Percentiles rank a stretch among this genome's conserved stretches.
phyloP scores from a whole-genome alignment of 2,797 vertebrate species.

The Hirundo rustica region DNA sequence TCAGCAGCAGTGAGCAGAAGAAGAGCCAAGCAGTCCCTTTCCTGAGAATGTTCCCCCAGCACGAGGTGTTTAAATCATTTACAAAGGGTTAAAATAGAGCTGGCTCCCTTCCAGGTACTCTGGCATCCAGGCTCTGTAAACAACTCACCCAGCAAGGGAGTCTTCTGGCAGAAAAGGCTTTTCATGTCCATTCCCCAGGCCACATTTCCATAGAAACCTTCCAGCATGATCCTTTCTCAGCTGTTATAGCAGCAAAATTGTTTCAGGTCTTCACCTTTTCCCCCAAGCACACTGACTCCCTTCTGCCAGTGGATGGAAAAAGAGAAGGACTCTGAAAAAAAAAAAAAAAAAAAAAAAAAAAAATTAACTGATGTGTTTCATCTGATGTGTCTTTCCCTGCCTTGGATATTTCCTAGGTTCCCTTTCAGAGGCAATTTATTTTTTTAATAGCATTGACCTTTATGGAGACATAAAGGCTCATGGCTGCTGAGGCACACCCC shows the following conservation, averaged over 20 bases:
- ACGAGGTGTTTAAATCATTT: slow-evolving; percentile 16
- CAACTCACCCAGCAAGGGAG: background rate
- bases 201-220: background rate
- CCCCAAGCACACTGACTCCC: background rate
- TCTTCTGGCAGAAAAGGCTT: slow-evolving; percentile 28
- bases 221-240: background rate
- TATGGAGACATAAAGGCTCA: background rate
- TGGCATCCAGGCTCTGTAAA: slow-evolving; percentile 45
- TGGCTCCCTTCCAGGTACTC: slow-evolving; percentile 40
- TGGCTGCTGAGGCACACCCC: background rate
- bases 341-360: background rate
- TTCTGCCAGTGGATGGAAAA: background rate
- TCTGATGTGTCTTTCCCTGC: background rate
- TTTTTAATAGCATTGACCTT: background rate
- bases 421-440: background rate
- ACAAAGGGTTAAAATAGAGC: slow-evolving; percentile 18
- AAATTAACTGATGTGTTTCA: background rate
- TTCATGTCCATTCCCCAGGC: slow-evolving; percentile 27
- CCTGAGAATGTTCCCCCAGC: background rate
- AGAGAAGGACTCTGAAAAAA: background rate
- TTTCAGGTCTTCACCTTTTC: background rate
- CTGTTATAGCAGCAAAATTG: background rate
- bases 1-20: background rate
- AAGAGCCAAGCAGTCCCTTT: background rate
- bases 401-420: background rate